phyloP scores from a whole-genome alignment of 1,140 invertebrate genomes.

The Drosophila willistoni region DNA sequence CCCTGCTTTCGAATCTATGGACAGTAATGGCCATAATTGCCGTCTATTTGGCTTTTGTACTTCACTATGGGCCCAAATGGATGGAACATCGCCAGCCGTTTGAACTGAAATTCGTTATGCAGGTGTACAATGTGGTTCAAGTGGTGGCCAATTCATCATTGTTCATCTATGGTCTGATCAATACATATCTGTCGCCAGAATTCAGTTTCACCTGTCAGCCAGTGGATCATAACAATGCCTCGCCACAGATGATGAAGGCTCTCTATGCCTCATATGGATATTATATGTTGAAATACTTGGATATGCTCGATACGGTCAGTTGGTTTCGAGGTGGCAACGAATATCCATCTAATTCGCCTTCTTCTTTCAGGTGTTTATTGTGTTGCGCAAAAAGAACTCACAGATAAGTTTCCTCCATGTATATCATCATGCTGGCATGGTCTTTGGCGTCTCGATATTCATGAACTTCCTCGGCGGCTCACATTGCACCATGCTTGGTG shows the following conservation, averaged over 20 bases:
- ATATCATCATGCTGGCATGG: slow-evolving; percentile 92
- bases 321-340: background rate
- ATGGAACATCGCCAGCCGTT: slow-evolving; percentile 91
- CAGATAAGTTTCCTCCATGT: slow-evolving; percentile 93
- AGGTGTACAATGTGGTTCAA: slow-evolving; percentile 91
- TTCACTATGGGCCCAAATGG: slow-evolving; percentile 86
- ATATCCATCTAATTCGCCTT: background rate
- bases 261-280: slow-evolving; percentile 85
- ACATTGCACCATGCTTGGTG: slow-evolving; percentile 79
- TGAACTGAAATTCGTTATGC: slow-evolving; percentile 87
- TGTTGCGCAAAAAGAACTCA: slow-evolving; percentile 91
- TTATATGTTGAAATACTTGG: slow-evolving; percentile 85
- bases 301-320: slow-evolving; percentile 86
- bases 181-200: slow-evolving; percentile 82
- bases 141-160: slow-evolving; percentile 87
- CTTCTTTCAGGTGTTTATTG: slow-evolving; percentile 87
- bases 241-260: slow-evolving; percentile 84
- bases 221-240: slow-evolving; percentile 84
- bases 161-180: slow-evolving; percentile 85
- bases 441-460: slow-evolving; percentile 84
- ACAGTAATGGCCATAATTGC: slow-evolving; percentile 84
- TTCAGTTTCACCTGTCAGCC: slow-evolving; percentile 89
- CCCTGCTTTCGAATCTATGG: slow-evolving; percentile 84
- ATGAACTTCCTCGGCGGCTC: slow-evolving; percentile 85
- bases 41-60: slow-evolving; percentile 87